Percentiles rank a stretch among this genome's conserved stretches.
These are phyloP conservation scores for Anguilla pacifica DNA, from an alignment of 2,797 vertebrate genomes.

Conservation along the genomic window DNA sequence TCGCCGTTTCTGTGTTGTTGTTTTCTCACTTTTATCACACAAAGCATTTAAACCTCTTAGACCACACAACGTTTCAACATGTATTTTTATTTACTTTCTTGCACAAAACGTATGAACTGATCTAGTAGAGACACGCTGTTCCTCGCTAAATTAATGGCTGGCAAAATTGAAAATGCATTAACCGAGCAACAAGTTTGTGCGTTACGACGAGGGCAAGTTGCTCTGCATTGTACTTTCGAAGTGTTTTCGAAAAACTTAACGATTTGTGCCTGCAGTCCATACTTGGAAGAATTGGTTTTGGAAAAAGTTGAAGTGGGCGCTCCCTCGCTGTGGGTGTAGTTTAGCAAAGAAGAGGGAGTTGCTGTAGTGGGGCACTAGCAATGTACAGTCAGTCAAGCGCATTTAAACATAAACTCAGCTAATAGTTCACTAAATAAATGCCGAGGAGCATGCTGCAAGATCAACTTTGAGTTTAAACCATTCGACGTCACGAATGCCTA, in stretches of 20 bases:
- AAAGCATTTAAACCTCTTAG: not conserved
- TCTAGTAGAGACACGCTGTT: not conserved
- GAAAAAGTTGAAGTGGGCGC: conserved; percentile 9
- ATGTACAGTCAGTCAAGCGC: not conserved
- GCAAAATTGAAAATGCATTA: not conserved
- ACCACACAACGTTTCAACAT: not conserved
- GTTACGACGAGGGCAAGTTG: not conserved
- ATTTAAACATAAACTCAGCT: not conserved
- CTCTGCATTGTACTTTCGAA: not conserved
- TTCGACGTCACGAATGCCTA: not conserved
- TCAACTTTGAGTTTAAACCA: not conserved
- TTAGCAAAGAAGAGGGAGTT: not conserved
- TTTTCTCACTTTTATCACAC: not conserved
- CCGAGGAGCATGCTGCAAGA: not conserved
- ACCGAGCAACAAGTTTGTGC: not conserved
- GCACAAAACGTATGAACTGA: not conserved
- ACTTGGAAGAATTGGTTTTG: not conserved
- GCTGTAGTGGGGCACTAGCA: not conserved
- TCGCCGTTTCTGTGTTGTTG: not conserved
- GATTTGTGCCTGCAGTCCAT: not conserved
- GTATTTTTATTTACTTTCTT: not conserved
- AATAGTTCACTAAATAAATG: not conserved
- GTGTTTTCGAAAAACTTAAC: not conserved
- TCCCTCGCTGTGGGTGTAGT: conserved; percentile 17
- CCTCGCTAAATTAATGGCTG: not conserved